These are phyloP conservation scores for Acanthisitta chloris DNA, from an alignment of 2,113 vertebrate genomes.

Conservation along the genomic window DNA sequence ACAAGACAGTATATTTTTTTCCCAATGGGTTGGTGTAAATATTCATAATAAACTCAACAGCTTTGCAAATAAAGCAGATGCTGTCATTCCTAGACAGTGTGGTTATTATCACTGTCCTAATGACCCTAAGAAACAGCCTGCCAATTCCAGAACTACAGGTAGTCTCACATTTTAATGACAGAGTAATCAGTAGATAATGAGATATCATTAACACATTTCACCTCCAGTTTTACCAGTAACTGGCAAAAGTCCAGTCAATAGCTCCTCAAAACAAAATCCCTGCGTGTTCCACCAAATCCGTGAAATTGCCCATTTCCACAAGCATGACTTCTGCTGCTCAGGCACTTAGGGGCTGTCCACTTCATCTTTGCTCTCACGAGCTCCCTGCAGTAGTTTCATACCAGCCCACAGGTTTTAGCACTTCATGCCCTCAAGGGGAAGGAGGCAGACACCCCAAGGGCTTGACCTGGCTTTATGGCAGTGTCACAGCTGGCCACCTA, in stretches of 20 bases:
- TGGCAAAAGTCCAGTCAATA: background rate
- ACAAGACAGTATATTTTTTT: background rate
- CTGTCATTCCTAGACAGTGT: background rate
- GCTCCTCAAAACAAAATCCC: background rate
- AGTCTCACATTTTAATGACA: constrained; percentile 14
- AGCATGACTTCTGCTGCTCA: background rate
- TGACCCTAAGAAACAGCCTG: background rate
- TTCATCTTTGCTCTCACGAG: background rate
- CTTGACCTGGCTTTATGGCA: background rate
- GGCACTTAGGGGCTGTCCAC: background rate
- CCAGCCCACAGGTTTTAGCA: background rate
- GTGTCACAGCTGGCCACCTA: background rate
- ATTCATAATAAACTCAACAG: background rate
- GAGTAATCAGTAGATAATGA: constrained; percentile 29
- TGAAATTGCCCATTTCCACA: background rate
- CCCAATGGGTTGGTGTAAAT: background rate
- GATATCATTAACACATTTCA: constrained; percentile 9
- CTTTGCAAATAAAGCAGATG: background rate
- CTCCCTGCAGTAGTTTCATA: background rate
- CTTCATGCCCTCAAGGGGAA: background rate
- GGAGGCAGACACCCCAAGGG: background rate
- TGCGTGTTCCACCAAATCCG: background rate
- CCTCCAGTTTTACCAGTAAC: background rate
- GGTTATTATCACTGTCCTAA: background rate
- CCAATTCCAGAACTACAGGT: background rate